Evolutionary conservation across 2,797 vertebrate species (phyloP), one percentile per base, ranked within the genome.

Genomic region (Schizopygopsis malacanthus): DNA sequence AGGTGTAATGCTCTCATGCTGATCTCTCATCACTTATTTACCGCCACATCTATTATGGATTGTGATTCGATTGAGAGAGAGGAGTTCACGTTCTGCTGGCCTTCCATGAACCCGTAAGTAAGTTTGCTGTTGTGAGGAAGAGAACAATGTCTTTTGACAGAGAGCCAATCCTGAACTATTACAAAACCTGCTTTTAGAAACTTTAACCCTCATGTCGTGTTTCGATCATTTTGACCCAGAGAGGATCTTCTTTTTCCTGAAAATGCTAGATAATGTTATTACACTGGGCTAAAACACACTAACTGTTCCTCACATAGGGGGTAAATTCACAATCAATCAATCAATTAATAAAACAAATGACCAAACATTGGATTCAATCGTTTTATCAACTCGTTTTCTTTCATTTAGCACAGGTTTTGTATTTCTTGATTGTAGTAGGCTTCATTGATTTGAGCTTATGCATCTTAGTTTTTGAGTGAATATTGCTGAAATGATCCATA

Each of bases 31-130:
- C 91, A 94, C 89, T 95, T 95, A 95, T 96, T 96, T 92, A 96
- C 91, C 89, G 75, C 65, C 81, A 45, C 92, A 94, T 96, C 91
- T 89, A 95, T 96, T 91, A 92, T 94, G 90, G 90, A 92, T 94
- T 89, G 88, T 95, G 94, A 96, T 95, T 95, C 96, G 93, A 96
- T 95, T 95, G 95, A 95, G 93, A 92, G 92, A 93, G 93, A 91
- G 91, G 94, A 96, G 94, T 96, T 94, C 93, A 94, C 94, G 93
- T 91, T 87, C 87, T 91, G 88, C 77, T 93, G 93, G 88, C 95
- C 95, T 89, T 89, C 87, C 45, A 43, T 94, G 93, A 96, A 94
- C 92, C 85, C 28, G 4, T 41, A 56, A 71, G 63, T 78, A 83
- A 73, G 85, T 69, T 37, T 67, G 56, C n/a, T 67, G 47, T 75